These are phyloP conservation scores for Smittia sp. DNA, from an alignment of 2,888 invertebrate genomes.

Conservation along the genomic window DNA sequence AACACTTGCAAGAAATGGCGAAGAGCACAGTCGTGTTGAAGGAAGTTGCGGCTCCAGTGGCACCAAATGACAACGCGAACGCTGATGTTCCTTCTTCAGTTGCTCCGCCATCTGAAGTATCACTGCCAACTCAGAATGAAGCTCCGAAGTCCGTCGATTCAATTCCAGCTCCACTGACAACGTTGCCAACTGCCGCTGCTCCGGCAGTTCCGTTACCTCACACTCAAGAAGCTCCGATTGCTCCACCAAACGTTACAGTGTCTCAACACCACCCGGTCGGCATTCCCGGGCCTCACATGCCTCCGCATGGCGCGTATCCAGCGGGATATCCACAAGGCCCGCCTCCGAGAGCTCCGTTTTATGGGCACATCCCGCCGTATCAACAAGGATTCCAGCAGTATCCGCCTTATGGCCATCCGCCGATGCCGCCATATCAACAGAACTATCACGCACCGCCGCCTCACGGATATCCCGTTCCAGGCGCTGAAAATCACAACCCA, in stretches of 20 bases:
- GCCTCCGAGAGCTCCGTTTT: constrained; percentile 35
- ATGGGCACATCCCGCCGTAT: constrained; percentile 47
- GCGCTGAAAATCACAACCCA: constrained; percentile 48
- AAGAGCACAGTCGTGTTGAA: constrained; percentile 7
- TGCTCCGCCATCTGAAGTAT: not conserved
- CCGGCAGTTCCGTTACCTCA: constrained; percentile 45
- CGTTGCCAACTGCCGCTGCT: constrained; percentile 45
- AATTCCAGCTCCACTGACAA: constrained; percentile 44
- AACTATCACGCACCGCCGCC: constrained; percentile 47
- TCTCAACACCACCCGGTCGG: constrained; percentile 44
- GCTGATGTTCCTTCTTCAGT: not conserved
- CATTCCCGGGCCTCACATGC: constrained; percentile 26
- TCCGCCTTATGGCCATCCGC: constrained; percentile 48
- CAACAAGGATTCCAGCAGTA: constrained; percentile 48
- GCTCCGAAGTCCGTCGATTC: constrained; percentile 40
- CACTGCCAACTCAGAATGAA: not conserved
- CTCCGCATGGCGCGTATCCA: constrained; percentile 40
- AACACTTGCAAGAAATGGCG: constrained; percentile 32
- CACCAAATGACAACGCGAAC: not conserved
- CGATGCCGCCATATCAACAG: too few relatives aligned
- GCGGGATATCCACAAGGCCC: constrained; percentile 42
- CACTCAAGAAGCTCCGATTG: constrained; percentile 46
- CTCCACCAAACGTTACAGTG: constrained; percentile 49
- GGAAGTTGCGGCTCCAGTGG: not conserved
- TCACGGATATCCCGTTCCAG: constrained; percentile 51